Evolutionary conservation across 2,888 invertebrate genomes (phyloP).

Genomic region (Anthrax anthrax): DNA sequence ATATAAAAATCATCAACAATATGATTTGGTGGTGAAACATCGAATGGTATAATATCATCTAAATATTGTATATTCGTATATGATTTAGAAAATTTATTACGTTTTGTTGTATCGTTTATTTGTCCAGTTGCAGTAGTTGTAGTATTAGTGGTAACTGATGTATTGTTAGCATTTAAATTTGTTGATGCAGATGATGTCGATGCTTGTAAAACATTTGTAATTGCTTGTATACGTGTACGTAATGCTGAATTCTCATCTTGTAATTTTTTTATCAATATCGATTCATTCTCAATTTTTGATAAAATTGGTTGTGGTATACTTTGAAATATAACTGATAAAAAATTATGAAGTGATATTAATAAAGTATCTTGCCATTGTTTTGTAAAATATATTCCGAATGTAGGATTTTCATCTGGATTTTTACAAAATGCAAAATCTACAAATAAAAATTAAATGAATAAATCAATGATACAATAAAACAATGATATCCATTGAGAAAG

Average conservation of each 20-base stretch:
- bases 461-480: background rate
- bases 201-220: constrained; percentile 13
- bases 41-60: constrained; percentile 46
- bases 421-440: constrained; percentile 81
- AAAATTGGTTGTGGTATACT: constrained; percentile 78
- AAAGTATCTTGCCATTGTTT: constrained; percentile 93
- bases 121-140: background rate
- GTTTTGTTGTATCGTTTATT: background rate
- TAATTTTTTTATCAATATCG: constrained; percentile 58
- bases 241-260: constrained; percentile 72
- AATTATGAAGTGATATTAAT: constrained; percentile 78
- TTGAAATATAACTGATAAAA: constrained; percentile 76
- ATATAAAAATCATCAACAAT: constrained; percentile 86
- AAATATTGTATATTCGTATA: constrained; percentile 35
- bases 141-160: constrained; percentile 1
- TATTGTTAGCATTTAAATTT: constrained; percentile 9
- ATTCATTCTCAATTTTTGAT: constrained; percentile 74
- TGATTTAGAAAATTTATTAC: background rate
- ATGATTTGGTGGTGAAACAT: constrained; percentile 58
- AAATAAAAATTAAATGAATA: constrained; percentile 19
- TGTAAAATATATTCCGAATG: constrained; percentile 78
- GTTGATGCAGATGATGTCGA: background rate
- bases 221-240: constrained; percentile 41
- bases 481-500: no score
- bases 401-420: constrained; percentile 80